Conservation (phyloP, 2,888 invertebrate genomes). For the Drosophila maculinotata region DNA sequence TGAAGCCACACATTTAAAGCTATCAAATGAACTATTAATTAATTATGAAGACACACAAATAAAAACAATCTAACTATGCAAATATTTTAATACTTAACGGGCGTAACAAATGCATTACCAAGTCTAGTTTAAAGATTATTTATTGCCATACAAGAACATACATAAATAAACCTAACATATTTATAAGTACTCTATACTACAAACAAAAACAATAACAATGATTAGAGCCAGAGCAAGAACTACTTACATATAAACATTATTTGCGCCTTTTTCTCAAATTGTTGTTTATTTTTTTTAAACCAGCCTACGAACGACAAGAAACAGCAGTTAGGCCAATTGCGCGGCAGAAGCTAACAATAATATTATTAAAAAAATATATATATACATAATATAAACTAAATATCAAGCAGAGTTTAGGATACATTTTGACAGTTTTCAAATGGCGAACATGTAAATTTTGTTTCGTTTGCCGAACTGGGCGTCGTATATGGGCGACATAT, state of each 20-base stretch:
- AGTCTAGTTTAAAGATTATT: slow-evolving; percentile 62
- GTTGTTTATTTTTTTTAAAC: slow-evolving; percentile 33
- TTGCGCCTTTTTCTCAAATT: slow-evolving; percentile 55
- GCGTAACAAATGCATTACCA: slow-evolving; percentile 45
- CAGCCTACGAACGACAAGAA: slow-evolving; percentile 29
- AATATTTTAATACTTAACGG: slow-evolving; percentile 73
- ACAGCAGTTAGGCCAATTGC: slow-evolving; percentile 49
- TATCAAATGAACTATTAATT: slow-evolving; percentile 74
- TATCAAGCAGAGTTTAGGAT: slow-evolving; percentile 61
- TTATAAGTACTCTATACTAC: slow-evolving; percentile 66
- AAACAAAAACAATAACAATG: slow-evolving; percentile 50
- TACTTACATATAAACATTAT: slow-evolving; percentile 50
- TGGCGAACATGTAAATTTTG: slow-evolving; percentile 71
- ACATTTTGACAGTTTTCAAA: slow-evolving; percentile 65
- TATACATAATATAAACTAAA: slow-evolving; percentile 40
- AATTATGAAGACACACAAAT: slow-evolving; percentile 61
- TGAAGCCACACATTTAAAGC: slow-evolving; percentile 75
- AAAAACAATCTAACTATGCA: slow-evolving; percentile 70
- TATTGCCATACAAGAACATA: slow-evolving; percentile 62
- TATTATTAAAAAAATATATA: slow-evolving; percentile 37
- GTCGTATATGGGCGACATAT: slow-evolving; percentile 63
- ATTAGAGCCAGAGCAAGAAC: slow-evolving; percentile 51
- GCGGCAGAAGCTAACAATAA: slow-evolving; percentile 68
- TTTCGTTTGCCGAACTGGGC: slow-evolving; percentile 77
- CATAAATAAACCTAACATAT: slow-evolving; percentile 74